Conservation (phyloP, 1,140 invertebrate genomes). For the Leptinotarsa texana region DNA sequence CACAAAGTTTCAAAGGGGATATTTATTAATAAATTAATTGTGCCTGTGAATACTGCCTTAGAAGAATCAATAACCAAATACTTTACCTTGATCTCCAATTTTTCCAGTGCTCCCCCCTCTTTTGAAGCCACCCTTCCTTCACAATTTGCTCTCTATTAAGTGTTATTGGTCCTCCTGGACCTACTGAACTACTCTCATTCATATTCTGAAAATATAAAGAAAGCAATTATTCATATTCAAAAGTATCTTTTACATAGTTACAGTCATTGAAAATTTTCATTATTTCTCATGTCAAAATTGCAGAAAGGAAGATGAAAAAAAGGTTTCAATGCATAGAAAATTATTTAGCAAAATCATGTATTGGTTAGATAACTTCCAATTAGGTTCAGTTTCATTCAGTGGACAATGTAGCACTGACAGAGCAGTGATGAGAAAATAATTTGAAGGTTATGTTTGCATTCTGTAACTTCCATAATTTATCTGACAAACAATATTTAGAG, state of each 20-base stretch:
- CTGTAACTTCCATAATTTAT: not conserved
- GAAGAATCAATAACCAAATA: too few species aligned
- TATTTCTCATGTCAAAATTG: not conserved
- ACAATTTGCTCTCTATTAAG: conserved; percentile 59
- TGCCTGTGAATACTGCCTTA: too few species aligned
- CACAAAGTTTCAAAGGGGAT: too few species aligned
- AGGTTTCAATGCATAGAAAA: not conserved
- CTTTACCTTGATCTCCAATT: conserved; percentile 86
- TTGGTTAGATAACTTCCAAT: not conserved
- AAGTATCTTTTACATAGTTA: not conserved
- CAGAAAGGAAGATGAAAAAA: not conserved
- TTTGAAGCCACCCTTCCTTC: conserved; percentile 83
- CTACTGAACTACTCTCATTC: conserved; percentile 26
- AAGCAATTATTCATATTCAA: not conserved
- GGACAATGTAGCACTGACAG: too few species aligned
- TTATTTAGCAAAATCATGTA: not conserved
- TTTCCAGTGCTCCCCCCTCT: conserved; percentile 90
- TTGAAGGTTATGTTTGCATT: not conserved
- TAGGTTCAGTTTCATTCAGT: not conserved
- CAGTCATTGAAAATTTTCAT: not conserved
- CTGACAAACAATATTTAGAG: not conserved
- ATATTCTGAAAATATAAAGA: conserved; percentile 14
- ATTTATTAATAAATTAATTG: too few species aligned
- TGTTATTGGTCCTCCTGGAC: conserved; percentile 21
- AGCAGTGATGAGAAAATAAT: not conserved